Base-by-base conservation (phyloP, 2,888 invertebrate species). In the Helobdella robusta region DNA sequence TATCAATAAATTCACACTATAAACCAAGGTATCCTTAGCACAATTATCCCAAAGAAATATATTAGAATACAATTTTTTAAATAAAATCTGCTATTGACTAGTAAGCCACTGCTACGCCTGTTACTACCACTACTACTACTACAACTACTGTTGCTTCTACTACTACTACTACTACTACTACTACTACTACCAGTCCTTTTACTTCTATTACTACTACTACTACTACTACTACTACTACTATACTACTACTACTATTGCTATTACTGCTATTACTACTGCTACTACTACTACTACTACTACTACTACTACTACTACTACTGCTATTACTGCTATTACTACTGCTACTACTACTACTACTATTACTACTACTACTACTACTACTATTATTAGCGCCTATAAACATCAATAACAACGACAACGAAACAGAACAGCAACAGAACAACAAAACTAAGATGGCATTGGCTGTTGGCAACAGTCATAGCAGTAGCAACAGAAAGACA, bases 231-330 rank as follows among this genome's bases (percentile, higher is more conserved):
- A 40, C 40, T 40, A 40, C n/a, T n/a, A n/a, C n/a, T n/a, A n/a
- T n/a, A n/a, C n/a, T n/a, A n/a, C n/a, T n/a, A n/a, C n/a, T n/a
- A 8, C 15, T 15, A 8, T 40, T 15, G 11, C 15, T 18, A 11
- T 20, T 52, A 52, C 52, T 52, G 23, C 11, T 52, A 52, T 23
- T 20, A 52, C 52, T 20, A 52, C 52, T 52, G 23, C 11, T 52
- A 20, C 23, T 20, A 52, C 52, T 20, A 52, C 15, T n/a, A 20
- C 23, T 20, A n/a, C 52, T 11, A 52, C 52, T 11, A 52, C 11
- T n/a, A 52, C 23, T n/a, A 52, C 52, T 52, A 52, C 23, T 52
- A 52, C 23, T 40, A 40, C 40, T 40, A 40, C 40, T 40, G 15
- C 40, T 40, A 40, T 15, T 40, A 40, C 40, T 40, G 15, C 40